Base-by-base conservation (phyloP, 1,140 invertebrate species). In the Lordiphosa stackelbergi region DNA sequence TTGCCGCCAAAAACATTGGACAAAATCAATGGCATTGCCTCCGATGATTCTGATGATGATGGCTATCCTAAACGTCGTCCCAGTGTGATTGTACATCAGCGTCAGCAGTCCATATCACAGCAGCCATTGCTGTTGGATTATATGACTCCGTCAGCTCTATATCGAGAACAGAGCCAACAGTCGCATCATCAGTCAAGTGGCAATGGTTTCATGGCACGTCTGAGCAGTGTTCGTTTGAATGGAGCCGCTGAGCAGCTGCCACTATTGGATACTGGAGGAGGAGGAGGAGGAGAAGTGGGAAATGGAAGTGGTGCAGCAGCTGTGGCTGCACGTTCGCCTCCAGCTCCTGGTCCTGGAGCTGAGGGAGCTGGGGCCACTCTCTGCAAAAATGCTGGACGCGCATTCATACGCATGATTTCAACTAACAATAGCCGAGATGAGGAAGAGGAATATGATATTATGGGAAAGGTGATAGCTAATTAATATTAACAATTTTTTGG, bases 331-430 rank as follows among this genome's bases (percentile, higher is more conserved):
- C 37, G 28, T n/a, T 49, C 52, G 11, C 54, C 35, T 12, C 41
- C 57, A 22, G 34, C 53, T 31, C 55, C 57, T 7, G 66, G 69
- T 16, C 62, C 71, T 5, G 65, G 69, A 7, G 38, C 13, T 13
- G 79, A 73, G 9, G 75, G 69, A 43, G 72, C 68, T 36, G 57
- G 83, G 11, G 69, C 60, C 9, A 71, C 73, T 31, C 72, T 73
- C 5, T 81, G 73, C 51, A 86, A 79, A 68, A 55, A 59, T 5
- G 78, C 84, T 19, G 84, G 84, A 55, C 78, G 84, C 19, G 84
- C 84, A 11, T 55, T 86, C 13, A 86, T 86, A 45, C 84, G 84
- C 52, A 86, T 86, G 84, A 79, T 86, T 43, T 85, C 84, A 37
- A 65, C 77, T 4, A 69, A 57, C 10, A 65, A 65, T 6, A 53